Evolutionary conservation across 2,888 invertebrate species (phyloP), one percentile per base, ranked within the genome.

Genomic region (Aspidiotus rigidus): DNA sequence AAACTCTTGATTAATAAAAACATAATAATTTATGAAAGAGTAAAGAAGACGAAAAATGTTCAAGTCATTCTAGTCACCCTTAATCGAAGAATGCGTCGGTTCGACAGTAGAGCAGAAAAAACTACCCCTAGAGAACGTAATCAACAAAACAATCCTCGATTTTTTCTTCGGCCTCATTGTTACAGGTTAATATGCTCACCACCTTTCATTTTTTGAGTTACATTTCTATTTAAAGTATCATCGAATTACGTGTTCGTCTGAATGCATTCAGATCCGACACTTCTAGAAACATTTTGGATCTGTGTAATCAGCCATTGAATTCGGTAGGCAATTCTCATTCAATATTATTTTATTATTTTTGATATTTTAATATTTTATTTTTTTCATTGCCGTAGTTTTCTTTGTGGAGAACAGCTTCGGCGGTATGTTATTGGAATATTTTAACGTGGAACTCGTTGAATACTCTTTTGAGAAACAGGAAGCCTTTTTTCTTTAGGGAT

Each of bases 181-280:
- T 60, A 67, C 59, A 67, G 67, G 53, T 60, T 59, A 67, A 59
- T 59, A 67, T 67, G 67, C 67, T 57, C 60, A 60, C 67, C 67
- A 67, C 67, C 67, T 67, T 67, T 67, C 67, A 67, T 67, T 67
- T 63, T 28, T 40, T 40, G 40, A 11, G 59, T 67, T 67, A 67
- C 67, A 67, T 67, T 67, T 67, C 67, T 67, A 67, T 67, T 67
- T 67, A 67, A 67, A 67, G 60, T 67, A 67, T 60, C 67, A 60
- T 67, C 42, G 67, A 60, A 67, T 67, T 67, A 67, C 67, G 60
- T 5, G 28, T 67, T 67, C 60, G 67, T 67, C 67, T 67, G 67
- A 39, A 17, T 28, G 42, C 15, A 57, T 15, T 57, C 57, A 41
- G 53, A 59, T 49, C 67, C 60, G 59, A 59, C 67, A 60, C 28